Evolutionary conservation across 2,113 vertebrate genomes (phyloP).

Genomic region (Paraplagusia blochii): DNA sequence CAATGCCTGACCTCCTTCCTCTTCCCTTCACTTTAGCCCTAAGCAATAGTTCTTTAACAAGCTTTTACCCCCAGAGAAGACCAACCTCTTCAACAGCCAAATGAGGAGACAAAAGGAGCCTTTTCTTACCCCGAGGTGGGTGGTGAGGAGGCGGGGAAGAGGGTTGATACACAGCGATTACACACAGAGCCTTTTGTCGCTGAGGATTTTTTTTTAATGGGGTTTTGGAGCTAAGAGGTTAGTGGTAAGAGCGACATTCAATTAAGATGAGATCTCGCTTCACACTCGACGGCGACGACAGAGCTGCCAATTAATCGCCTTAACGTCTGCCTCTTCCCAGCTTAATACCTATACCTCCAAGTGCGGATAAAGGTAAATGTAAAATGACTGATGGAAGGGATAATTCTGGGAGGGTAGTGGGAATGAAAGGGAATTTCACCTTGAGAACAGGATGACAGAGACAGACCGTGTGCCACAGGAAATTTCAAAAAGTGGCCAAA

Average conservation of each 20-base stretch:
- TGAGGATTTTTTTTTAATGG: conserved; percentile 63
- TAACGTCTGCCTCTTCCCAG: conserved; percentile 60
- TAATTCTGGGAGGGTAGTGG: conserved; percentile 10
- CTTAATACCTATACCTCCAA: conserved; percentile 56
- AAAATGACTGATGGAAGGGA: conserved; percentile 49
- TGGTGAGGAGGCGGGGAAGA: conserved; percentile 1
- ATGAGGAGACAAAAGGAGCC: conserved; percentile 61
- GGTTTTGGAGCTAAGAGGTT: conserved; percentile 67
- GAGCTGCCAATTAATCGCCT: conserved; percentile 72
- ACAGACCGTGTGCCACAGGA: background rate
- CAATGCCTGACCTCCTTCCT: background rate
- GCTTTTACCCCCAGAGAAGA: conserved; percentile 52
- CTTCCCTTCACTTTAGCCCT: conserved; percentile 22
- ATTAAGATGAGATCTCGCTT: conserved; percentile 75
- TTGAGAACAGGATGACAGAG: conserved; percentile 5
- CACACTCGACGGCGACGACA: conserved; percentile 15
- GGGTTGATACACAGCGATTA: conserved; percentile 51
- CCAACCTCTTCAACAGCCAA: conserved; percentile 61
- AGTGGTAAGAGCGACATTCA: conserved; percentile 72
- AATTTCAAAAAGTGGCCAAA: background rate
- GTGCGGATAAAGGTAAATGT: conserved; percentile 24
- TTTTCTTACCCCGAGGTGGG: conserved; percentile 49
- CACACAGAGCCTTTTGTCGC: conserved; percentile 66
- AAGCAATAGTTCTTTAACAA: conserved; percentile 57
- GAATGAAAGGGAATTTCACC: conserved; percentile 3